These are phyloP conservation scores for Platysteira castanea DNA, from an alignment of 2,113 vertebrate species.

Conservation along the genomic window DNA sequence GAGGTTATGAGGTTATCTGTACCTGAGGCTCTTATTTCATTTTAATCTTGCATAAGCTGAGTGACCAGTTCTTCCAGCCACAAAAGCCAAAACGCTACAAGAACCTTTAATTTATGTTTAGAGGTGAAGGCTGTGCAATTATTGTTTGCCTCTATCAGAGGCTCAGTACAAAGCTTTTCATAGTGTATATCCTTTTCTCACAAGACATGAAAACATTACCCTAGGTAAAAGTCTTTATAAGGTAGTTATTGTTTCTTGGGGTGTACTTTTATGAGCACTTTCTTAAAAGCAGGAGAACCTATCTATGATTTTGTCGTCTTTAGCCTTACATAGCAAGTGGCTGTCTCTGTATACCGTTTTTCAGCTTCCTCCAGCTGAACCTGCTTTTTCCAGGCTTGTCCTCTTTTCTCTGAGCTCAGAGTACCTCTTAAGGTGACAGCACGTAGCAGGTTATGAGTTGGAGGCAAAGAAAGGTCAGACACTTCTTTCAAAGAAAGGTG, in stretches of 20 bases:
- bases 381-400: not conserved
- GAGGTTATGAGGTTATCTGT: not conserved
- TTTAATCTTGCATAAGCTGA: not conserved
- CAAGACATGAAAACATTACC: not conserved
- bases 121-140: not conserved
- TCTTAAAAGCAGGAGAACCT: not conserved
- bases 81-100: not conserved
- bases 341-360: not conserved
- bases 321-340: rapidly evolving
- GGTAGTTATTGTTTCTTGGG: not conserved
- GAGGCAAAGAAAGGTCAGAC: not conserved
- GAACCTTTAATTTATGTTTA: not conserved
- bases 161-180: not conserved
- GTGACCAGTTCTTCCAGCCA: constrained; percentile 15
- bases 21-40: not conserved
- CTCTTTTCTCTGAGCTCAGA: not conserved
- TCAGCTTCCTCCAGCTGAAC: not conserved
- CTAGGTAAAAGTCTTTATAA: not conserved
- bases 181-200: not conserved
- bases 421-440: not conserved
- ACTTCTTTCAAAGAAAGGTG: not conserved
- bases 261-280: not conserved
- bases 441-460: not conserved
- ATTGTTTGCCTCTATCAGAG: not conserved
- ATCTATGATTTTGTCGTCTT: not conserved